phyloP scores from a whole-genome alignment of 2,113 vertebrate genomes.

The Periophthalmodon schlosseri region DNA sequence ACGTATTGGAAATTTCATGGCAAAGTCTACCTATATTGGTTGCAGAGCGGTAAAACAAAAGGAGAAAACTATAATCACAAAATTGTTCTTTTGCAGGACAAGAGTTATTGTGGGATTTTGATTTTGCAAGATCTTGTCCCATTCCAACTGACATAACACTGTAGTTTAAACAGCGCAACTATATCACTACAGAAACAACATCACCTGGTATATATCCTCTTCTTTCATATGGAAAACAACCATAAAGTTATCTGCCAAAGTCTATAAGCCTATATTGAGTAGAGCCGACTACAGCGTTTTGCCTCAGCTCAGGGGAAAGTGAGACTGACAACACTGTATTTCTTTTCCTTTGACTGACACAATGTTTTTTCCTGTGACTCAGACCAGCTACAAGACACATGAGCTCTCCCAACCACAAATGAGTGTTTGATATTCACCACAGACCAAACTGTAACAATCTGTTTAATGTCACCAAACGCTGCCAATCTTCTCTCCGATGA shows the following conservation, averaged over 20 bases:
- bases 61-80: background rate
- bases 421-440: constrained; percentile 52
- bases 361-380: constrained; percentile 35
- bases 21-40: background rate
- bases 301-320: background rate
- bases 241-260: background rate
- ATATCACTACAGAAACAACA: background rate
- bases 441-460: constrained; percentile 33
- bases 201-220: background rate
- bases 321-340: constrained; percentile 21
- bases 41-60: background rate
- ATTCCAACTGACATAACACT: background rate
- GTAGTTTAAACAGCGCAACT: no score
- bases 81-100: no score
- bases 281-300: background rate
- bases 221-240: background rate
- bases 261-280: background rate
- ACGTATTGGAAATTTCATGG: no score
- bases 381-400: constrained; percentile 42
- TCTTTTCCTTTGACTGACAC: constrained; percentile 20
- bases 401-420: constrained; percentile 40
- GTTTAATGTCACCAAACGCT: constrained; percentile 28
- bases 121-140: background rate
- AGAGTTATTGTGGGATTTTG: background rate
- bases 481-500: background rate